These are phyloP conservation scores for Oryctolagus cuniculus DNA, from an alignment of 2,113 vertebrate species.

Conservation along the genomic window DNA sequence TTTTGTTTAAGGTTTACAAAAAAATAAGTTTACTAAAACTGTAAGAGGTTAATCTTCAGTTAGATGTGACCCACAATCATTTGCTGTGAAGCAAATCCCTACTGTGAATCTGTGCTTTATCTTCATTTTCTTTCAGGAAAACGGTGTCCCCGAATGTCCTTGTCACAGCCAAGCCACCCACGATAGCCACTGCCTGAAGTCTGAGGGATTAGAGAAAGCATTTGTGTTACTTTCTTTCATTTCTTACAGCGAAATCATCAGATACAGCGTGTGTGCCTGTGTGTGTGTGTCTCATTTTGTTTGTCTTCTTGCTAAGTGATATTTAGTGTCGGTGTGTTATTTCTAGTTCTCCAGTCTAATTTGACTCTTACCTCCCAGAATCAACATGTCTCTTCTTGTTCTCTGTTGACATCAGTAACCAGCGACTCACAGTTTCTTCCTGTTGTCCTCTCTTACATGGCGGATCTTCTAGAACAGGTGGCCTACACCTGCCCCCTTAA, in stretches of 20 bases:
- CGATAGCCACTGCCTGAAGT: too few relatives aligned
- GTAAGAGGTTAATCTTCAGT: too few relatives aligned
- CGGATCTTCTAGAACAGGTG: neutral
- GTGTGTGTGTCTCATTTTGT: neutral
- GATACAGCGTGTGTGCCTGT: neutral
- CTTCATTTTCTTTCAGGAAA: neutral
- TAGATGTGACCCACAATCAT: neutral
- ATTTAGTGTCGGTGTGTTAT: neutral
- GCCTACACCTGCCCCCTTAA: accelerated
- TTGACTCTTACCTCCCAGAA: neutral
- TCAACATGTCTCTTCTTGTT: neutral
- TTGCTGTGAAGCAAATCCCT: neutral
- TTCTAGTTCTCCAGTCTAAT: neutral
- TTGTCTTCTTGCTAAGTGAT: neutral
- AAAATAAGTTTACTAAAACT: neutral
- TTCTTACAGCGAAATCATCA: neutral
- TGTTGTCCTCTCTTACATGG: neutral
- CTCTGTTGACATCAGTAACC: neutral
- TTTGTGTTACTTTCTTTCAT: neutral
- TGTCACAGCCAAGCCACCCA: neutral
- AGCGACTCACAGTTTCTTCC: neutral
- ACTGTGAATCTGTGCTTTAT: neutral
- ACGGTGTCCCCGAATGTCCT: neutral
- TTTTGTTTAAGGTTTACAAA: constrained; percentile 26
- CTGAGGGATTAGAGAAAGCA: neutral